A percentile compares a stretch with the other conserved stretches of the same genome.
phyloP scores from a whole-genome alignment of 2,888 invertebrate species.

The Dexiosoma caninum region DNA sequence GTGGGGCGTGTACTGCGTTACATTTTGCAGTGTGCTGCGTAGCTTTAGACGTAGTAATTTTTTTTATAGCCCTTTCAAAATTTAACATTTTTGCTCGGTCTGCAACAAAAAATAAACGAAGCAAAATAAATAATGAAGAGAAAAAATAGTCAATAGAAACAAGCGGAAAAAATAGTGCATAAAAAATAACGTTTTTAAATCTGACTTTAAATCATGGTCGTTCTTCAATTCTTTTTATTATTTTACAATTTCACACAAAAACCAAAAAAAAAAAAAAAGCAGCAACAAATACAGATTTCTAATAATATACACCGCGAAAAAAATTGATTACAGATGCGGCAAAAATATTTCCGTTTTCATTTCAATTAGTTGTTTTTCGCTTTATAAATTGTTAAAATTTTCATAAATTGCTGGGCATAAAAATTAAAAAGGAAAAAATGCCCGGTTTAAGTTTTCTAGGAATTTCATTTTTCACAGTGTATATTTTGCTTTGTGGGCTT shows the following conservation, averaged over 20 bases:
- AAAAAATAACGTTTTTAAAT: constrained; percentile 28
- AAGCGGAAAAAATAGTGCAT: neutral
- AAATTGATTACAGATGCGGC: too few species aligned
- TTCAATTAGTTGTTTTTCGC: too few species aligned
- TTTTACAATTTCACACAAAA: neutral
- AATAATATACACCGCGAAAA: neutral
- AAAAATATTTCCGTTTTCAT: too few species aligned
- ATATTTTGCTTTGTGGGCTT: neutral
- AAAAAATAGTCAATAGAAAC: constrained; percentile 18
- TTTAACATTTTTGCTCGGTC: neutral
- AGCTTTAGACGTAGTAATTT: constrained; percentile 41
- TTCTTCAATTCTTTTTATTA: constrained; percentile 23
- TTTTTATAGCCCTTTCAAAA: constrained; percentile 16
- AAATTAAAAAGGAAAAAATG: too few species aligned
- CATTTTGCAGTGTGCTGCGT: constrained; percentile 40
- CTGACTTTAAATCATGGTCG: constrained; percentile 45
- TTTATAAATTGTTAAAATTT: too few species aligned
- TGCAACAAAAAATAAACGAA: neutral
- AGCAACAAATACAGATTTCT: neutral
- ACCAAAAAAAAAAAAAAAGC: neutral
- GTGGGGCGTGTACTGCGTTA: constrained; percentile 55
- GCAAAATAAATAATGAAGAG: neutral
- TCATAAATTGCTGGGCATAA: too few species aligned
- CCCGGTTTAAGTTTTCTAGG: too few species aligned
- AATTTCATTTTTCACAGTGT: constrained; percentile 20